A percentile compares a stretch with the other conserved stretches of the same genome.
Conservation (phyloP, 2,888 invertebrate species). For the Diarsia mendica region DNA sequence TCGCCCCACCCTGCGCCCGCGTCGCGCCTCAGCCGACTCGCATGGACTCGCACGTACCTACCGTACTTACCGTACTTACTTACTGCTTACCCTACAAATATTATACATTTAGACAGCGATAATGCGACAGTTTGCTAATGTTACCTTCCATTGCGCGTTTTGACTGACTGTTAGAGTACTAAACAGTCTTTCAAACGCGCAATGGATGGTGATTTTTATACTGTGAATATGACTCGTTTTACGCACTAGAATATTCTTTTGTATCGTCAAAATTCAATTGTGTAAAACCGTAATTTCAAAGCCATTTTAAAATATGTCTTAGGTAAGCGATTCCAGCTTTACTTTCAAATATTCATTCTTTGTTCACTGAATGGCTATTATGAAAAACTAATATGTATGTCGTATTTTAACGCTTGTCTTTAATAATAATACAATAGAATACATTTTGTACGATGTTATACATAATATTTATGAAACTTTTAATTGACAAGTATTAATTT, state of each 20-base stretch:
- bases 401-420: conserved; percentile 18
- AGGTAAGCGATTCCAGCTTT: background rate
- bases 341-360: background rate
- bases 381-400: background rate
- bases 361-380: background rate
- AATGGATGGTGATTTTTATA: conserved; percentile 47
- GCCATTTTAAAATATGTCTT: background rate
- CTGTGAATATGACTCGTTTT: conserved; percentile 3
- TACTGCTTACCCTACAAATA: conserved; percentile 55
- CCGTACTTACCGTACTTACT: conserved; percentile 66
- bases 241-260: conserved; percentile 3
- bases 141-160: conserved; percentile 45
- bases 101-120: conserved; percentile 35
- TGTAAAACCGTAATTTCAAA: background rate
- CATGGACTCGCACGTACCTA: conserved; percentile 64
- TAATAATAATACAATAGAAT: conserved; percentile 10
- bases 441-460: conserved; percentile 30
- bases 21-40: conserved; percentile 60
- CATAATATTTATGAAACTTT: conserved; percentile 11
- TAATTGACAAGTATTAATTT: conserved; percentile 70
- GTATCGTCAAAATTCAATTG: background rate
- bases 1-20: conserved; percentile 61
- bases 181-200: conserved; percentile 23
- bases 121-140: conserved; percentile 39
- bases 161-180: background rate